Conservation (phyloP, 2,797 vertebrate species). For the Sebastes diaconus region DNA sequence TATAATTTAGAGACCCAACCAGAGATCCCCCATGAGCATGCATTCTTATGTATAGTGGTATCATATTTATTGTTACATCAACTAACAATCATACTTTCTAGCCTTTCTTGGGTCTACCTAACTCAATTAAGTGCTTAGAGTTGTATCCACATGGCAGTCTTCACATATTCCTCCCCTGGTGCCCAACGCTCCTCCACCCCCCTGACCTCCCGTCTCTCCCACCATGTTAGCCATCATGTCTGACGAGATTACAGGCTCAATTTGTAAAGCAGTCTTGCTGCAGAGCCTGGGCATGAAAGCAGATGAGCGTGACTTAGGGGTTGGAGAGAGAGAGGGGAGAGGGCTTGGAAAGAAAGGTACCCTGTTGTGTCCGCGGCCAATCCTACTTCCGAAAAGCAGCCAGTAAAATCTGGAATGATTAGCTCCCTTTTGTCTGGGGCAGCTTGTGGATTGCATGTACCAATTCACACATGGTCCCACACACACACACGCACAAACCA, state of each 20-base stretch:
- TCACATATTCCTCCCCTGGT: slow-evolving; percentile 22
- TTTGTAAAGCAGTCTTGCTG: slow-evolving; percentile 73
- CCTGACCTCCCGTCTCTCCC: slow-evolving; percentile 50
- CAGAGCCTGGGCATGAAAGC: slow-evolving; percentile 54
- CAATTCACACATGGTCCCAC: not conserved
- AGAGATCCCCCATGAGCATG: no score
- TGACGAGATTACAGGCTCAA: slow-evolving; percentile 82
- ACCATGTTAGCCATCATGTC: slow-evolving; percentile 75
- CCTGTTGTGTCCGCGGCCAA: slow-evolving; percentile 75
- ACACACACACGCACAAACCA: not conserved
- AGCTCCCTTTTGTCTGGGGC: slow-evolving; percentile 76
- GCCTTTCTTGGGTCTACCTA: not conserved
- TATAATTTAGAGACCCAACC: no score
- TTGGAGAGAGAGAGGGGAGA: slow-evolving; percentile 20
- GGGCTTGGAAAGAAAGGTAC: slow-evolving; percentile 57
- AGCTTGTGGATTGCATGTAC: slow-evolving; percentile 67
- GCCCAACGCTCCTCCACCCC: slow-evolving; percentile 17
- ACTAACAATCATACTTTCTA: not conserved
- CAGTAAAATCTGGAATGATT: slow-evolving; percentile 83
- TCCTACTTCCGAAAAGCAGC: slow-evolving; percentile 72
- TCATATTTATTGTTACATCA: not conserved
- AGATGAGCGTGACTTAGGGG: slow-evolving; percentile 64
- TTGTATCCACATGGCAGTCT: slow-evolving; percentile 23
- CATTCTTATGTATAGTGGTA: not conserved
- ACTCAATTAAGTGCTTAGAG: slow-evolving; percentile 31